These are phyloP conservation scores for Chorisops tibialis DNA, from an alignment of 2,888 invertebrate genomes.

Conservation along the genomic window DNA sequence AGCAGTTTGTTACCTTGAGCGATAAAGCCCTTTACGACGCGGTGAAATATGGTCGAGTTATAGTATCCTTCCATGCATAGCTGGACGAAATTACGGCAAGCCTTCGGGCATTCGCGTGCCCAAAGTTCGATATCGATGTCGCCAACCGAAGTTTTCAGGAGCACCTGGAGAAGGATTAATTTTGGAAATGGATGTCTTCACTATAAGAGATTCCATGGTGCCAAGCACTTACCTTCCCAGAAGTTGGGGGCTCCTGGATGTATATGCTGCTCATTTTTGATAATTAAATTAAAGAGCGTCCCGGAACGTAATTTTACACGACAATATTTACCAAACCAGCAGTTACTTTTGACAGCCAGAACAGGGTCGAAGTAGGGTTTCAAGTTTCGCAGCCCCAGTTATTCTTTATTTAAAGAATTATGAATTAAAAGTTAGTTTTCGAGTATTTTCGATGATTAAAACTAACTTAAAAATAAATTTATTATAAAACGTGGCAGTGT, in stretches of 20 bases:
- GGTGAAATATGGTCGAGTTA: constrained; percentile 86
- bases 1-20: constrained; percentile 66
- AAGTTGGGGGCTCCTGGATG: constrained; percentile 93
- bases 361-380: neutral
- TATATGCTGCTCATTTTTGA: constrained; percentile 91
- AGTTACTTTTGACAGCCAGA: neutral
- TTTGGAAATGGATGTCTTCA: neutral
- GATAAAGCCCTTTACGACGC: constrained; percentile 91
- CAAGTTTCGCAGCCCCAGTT: neutral
- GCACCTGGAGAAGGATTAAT: constrained; percentile 60
- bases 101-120: constrained; percentile 94
- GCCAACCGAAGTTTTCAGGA: constrained; percentile 87
- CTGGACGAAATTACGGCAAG: constrained; percentile 84
- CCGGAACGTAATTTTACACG: neutral
- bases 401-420: no score
- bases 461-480: no score
- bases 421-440: no score
- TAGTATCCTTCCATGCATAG: constrained; percentile 96
- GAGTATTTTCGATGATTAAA: no score
- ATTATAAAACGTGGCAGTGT: neutral
- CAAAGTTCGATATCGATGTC: constrained; percentile 98
- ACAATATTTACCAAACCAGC: neutral
- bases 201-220: neutral
- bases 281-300: neutral
- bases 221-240: constrained; percentile 74